These are phyloP conservation scores for Ectemnius continuus DNA, from an alignment of 2,888 invertebrate species.

Conservation along the genomic window DNA sequence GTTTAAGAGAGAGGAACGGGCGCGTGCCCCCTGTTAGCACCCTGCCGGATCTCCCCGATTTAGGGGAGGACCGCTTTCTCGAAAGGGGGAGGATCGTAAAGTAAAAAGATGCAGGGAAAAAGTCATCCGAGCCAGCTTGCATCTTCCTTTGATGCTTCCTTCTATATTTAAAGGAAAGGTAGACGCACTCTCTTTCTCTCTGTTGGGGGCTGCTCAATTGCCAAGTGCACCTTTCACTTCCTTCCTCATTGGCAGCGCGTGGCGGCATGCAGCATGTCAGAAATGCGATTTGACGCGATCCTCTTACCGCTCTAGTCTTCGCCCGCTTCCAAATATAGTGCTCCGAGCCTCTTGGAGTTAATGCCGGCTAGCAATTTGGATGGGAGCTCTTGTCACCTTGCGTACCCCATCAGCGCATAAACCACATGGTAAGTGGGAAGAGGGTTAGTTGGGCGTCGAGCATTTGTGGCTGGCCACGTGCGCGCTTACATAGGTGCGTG, in stretches of 20 bases:
- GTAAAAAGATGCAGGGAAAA: neutral
- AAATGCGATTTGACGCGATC: slow-evolving; percentile 24
- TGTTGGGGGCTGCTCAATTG: neutral
- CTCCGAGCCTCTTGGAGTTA: slow-evolving; percentile 21
- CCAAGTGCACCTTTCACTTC: neutral
- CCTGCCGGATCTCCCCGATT: neutral
- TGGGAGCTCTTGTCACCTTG: slow-evolving; percentile 46
- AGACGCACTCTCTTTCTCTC: neutral
- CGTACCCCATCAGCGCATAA: slow-evolving; percentile 42
- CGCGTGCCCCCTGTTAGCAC: slow-evolving; percentile 47
- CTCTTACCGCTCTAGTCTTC: neutral
- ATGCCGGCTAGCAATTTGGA: slow-evolving; percentile 42
- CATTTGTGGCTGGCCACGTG: slow-evolving; percentile 38
- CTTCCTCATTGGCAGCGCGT: slow-evolving; percentile 1
- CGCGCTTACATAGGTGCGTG: slow-evolving; percentile 19
- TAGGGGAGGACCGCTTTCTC: neutral
- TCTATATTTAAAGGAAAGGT: slow-evolving; percentile 37
- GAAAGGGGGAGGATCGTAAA: neutral
- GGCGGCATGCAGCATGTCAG: neutral
- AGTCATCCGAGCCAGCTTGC: neutral
- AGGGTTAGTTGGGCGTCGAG: slow-evolving; percentile 39
- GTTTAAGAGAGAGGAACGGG: slow-evolving; percentile 6
- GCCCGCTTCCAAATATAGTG: slow-evolving; percentile 44
- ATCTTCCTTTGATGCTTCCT: no score
- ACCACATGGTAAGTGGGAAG: slow-evolving; percentile 43